phyloP scores from a whole-genome alignment of 2,113 vertebrate genomes.

The Conger conger region DNA sequence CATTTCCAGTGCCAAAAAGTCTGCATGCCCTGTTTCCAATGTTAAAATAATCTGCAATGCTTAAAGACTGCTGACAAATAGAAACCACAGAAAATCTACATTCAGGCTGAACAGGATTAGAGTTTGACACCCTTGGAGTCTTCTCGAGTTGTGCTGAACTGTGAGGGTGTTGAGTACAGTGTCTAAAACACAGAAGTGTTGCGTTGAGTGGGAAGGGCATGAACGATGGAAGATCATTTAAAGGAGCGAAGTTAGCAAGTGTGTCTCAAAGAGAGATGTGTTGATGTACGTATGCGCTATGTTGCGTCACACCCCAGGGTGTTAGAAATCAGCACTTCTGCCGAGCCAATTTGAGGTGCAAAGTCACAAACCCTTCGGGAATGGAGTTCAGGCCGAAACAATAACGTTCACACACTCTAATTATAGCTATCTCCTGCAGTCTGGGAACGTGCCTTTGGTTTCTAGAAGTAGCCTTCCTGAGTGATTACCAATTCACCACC shows the following conservation, averaged over 20 bases:
- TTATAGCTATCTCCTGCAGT: background rate
- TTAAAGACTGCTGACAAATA: too few relatives aligned
- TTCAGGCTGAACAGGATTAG: too few relatives aligned
- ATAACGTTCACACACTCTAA: conserved; percentile 21
- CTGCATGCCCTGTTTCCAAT: too few relatives aligned
- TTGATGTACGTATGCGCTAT: background rate
- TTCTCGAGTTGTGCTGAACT: too few relatives aligned
- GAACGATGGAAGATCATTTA: conserved; percentile 28
- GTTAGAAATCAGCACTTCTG: background rate
- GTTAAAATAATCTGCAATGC: too few relatives aligned
- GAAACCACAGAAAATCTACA: too few relatives aligned
- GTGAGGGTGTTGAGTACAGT: conserved; percentile 26
- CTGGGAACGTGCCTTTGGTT: conserved; percentile 8
- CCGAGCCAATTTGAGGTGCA: background rate
- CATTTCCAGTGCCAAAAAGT: too few relatives aligned
- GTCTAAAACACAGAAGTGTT: conserved; percentile 8
- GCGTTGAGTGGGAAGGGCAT: conserved; percentile 32
- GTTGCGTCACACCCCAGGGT: background rate
- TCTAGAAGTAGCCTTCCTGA: background rate
- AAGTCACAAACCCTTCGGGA: background rate
- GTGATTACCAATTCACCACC: conserved; percentile 15
- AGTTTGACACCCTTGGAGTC: too few relatives aligned
- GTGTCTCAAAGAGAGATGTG: conserved; percentile 4
- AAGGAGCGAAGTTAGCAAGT: conserved; percentile 17
- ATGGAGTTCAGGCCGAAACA: background rate